These are phyloP conservation scores for Nephrotoma appendiculata DNA, from an alignment of 2,888 invertebrate species.

Conservation along the genomic window DNA sequence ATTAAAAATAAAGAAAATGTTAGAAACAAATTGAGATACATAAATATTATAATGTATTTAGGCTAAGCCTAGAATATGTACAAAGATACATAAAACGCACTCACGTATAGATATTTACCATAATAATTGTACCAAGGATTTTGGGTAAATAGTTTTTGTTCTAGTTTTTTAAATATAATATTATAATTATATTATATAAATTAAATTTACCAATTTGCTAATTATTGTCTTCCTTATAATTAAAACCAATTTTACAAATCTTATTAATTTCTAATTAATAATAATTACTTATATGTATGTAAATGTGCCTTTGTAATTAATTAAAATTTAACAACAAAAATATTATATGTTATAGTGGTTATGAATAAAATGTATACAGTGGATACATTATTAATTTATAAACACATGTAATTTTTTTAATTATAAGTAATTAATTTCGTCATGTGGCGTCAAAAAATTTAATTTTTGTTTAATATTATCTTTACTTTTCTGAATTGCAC, in stretches of 20 bases:
- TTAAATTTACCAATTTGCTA: neutral
- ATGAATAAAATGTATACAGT: neutral
- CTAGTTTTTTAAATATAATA: neutral
- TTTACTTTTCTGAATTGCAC: too few relatives aligned
- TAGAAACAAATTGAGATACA: neutral
- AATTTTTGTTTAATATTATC: too few relatives aligned
- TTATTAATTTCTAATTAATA: neutral
- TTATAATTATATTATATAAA: neutral
- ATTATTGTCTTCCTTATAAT: neutral
- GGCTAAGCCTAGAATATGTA: neutral
- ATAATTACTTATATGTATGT: neutral
- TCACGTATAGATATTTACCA: neutral
- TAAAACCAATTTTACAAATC: neutral
- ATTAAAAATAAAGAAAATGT: neutral
- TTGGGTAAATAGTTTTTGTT: neutral
- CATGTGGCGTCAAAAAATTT: too few relatives aligned
- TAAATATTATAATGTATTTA: neutral
- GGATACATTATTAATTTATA: neutral
- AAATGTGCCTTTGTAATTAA: neutral
- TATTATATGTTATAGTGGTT: neutral
- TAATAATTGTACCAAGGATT: neutral
- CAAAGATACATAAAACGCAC: neutral
- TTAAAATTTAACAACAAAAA: neutral
- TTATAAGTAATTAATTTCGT: too few relatives aligned
- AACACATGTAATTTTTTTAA: neutral